Evolutionary conservation across 2,797 vertebrate genomes (phyloP).

Genomic region (Brachyalestes nurse): DNA sequence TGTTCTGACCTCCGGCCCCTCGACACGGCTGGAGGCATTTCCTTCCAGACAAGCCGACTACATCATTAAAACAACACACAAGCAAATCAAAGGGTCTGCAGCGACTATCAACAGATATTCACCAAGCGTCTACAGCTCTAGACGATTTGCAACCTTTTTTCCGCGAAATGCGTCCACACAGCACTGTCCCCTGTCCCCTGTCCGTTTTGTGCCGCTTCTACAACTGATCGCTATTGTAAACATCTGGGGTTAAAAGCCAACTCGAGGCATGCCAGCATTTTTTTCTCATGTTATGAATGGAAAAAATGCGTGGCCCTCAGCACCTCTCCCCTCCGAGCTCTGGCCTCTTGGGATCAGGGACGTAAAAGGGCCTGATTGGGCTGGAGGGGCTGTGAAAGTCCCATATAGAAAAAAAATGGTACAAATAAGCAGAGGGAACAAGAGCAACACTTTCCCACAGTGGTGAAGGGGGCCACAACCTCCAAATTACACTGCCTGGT

Average conservation of each 20-base stretch:
- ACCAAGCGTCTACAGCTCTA: conserved; percentile 8
- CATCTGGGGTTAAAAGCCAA: conserved; percentile 62
- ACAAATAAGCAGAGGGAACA: conserved; percentile 76
- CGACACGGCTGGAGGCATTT: conserved; percentile 33
- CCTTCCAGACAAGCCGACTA: conserved; percentile 17
- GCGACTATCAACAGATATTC: conserved; percentile 34
- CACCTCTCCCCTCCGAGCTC: conserved; percentile 69
- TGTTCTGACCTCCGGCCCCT: conserved; percentile 29
- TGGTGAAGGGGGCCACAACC: conserved; percentile 68
- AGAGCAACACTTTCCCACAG: conserved; percentile 83
- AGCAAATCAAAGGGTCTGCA: conserved; percentile 30
- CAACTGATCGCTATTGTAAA: conserved; percentile 67
- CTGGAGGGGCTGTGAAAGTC: conserved; percentile 73
- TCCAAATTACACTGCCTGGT: conserved; percentile 64
- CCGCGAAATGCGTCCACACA: not conserved
- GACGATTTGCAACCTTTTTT: conserved; percentile 24
- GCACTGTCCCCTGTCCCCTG: conserved; percentile 40
- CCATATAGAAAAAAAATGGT: conserved; percentile 70
- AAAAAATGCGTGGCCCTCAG: conserved; percentile 75
- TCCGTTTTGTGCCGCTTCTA: conserved; percentile 47
- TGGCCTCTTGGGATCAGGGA: conserved; percentile 76
- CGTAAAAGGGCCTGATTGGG: conserved; percentile 75
- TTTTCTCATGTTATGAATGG: conserved; percentile 70
- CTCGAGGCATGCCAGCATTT: conserved; percentile 60
- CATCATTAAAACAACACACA: conserved; percentile 17